phyloP scores from a whole-genome alignment of 1,140 invertebrate genomes.

The Lucilia cuprina region DNA sequence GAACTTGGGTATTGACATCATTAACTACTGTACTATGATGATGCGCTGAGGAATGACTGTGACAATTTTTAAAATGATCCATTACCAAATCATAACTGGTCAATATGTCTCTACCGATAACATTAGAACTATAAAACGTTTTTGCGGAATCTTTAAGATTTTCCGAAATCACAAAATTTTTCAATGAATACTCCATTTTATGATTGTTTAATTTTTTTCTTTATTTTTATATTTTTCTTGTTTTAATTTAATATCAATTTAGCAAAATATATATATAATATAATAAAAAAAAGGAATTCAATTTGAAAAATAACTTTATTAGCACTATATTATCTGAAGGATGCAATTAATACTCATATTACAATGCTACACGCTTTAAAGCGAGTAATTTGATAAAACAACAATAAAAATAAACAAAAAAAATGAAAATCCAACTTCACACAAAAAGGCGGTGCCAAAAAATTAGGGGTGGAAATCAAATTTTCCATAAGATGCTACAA shows the following conservation, averaged over 20 bases:
- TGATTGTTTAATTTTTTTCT: background rate
- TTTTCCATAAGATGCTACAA: slow-evolving; percentile 20
- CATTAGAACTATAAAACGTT: slow-evolving; percentile 8
- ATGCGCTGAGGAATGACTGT: background rate
- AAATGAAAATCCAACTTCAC: background rate
- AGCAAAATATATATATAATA: background rate
- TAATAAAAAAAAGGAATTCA: background rate
- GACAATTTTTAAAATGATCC: slow-evolving; percentile 29
- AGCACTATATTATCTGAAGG: background rate
- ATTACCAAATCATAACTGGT: slow-evolving; percentile 29
- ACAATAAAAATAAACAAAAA: background rate
- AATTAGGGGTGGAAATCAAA: slow-evolving; percentile 31
- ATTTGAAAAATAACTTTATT: slow-evolving; percentile 4
- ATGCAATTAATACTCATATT: slow-evolving; percentile 22
- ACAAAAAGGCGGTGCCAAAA: slow-evolving; percentile 18
- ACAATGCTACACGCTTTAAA: background rate
- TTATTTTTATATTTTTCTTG: slow-evolving; percentile 1
- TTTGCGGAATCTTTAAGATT: slow-evolving; percentile 25
- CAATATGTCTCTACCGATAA: slow-evolving; percentile 6
- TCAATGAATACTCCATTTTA: slow-evolving; percentile 5
- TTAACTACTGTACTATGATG: background rate
- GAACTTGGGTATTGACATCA: background rate
- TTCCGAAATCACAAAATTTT: slow-evolving; percentile 23
- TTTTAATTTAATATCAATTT: background rate
- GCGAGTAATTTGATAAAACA: slow-evolving; percentile 13